phyloP scores from a whole-genome alignment of 1,140 invertebrate species.

The Argopecten irradians region DNA sequence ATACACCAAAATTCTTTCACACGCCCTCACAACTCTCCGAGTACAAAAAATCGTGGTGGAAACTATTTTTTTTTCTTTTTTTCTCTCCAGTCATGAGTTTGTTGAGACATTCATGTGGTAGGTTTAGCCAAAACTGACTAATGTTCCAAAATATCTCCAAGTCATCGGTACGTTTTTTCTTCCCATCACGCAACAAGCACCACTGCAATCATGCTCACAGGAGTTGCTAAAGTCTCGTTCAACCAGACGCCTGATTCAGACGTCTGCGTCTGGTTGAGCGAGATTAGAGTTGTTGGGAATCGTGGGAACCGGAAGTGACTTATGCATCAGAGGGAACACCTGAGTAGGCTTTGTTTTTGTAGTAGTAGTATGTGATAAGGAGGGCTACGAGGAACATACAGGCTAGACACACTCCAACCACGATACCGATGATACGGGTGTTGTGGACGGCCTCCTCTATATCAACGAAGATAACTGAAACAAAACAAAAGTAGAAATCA shows the following conservation, averaged over 20 bases:
- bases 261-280: too few species aligned
- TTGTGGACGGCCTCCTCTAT: slow-evolving; percentile 20
- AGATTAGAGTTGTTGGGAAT: too few species aligned
- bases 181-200: not conserved
- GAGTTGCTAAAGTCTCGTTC: too few species aligned
- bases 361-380: slow-evolving; percentile 41
- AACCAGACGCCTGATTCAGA: too few species aligned
- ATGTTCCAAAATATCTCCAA: not conserved
- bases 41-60: not conserved
- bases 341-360: slow-evolving; percentile 40
- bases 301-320: not conserved
- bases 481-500: not conserved
- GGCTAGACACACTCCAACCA: slow-evolving; percentile 31
- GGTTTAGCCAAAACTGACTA: not conserved
- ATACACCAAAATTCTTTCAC: not conserved
- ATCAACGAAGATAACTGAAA: slow-evolving; percentile 16
- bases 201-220: not conserved
- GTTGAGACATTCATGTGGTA: not conserved
- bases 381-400: slow-evolving; percentile 28
- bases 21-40: not conserved
- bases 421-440: slow-evolving; percentile 32
- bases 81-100: not conserved
- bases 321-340: not conserved
- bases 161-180: not conserved
- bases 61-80: not conserved